Evolutionary conservation across 2,113 vertebrate species (phyloP).

Genomic region (Puma concolor): DNA sequence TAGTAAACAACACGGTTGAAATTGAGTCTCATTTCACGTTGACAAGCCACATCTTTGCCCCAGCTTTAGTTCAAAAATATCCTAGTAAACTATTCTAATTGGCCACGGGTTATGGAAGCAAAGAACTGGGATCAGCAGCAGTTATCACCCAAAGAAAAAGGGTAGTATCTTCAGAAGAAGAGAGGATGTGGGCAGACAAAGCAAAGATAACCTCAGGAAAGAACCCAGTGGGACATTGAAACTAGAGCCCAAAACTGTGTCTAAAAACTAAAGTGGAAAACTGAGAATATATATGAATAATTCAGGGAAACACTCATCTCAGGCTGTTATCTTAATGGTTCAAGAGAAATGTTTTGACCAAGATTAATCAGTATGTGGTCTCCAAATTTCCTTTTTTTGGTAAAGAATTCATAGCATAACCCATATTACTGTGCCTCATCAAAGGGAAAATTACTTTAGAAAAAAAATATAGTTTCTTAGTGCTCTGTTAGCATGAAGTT

Average conservation of each 20-base stretch:
- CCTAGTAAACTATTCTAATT: neutral
- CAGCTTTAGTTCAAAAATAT: neutral
- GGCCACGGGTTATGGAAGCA: neutral
- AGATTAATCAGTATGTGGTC: neutral
- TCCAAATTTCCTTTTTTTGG: slow-evolving; percentile 41
- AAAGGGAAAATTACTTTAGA: slow-evolving; percentile 28
- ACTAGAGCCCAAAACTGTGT: neutral
- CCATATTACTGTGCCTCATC: neutral
- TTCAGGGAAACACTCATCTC: neutral
- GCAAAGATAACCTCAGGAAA: neutral
- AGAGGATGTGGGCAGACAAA: neutral
- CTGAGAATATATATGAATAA: neutral
- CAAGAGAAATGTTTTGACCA: neutral
- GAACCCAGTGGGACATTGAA: neutral
- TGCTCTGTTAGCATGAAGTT: neutral
- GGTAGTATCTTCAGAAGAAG: neutral
- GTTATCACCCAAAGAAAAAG: neutral
- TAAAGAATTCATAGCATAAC: slow-evolving; percentile 26
- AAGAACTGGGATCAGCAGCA: neutral
- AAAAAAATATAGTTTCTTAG: neutral
- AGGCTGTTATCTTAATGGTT: neutral
- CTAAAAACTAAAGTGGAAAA: neutral
- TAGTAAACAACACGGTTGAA: neutral
- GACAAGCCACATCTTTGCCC: neutral
- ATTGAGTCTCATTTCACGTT: neutral